Base-by-base conservation (phyloP, 1,140 invertebrate genomes). In the Penaeus vannamei region DNA sequence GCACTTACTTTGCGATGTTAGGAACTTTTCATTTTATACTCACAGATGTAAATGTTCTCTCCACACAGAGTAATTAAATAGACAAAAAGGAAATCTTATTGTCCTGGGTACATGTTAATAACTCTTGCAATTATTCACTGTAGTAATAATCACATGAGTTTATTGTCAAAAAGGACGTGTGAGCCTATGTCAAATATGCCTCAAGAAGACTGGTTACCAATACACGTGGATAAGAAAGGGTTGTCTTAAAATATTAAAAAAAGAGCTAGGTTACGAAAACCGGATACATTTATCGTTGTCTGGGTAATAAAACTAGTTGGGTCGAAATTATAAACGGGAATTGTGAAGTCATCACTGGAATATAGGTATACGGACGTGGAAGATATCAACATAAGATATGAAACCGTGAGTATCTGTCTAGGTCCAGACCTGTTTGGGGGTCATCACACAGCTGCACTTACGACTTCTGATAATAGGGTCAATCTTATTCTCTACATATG, bases 1-100 rank as follows among this genome's bases (percentile, higher is more conserved):
- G 87, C 87, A 89, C 87, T 89, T 89, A 85, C 87, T 89, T 89
- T 89, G 87, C 84, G 87, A 89, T 89, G 87, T 89, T 89, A 89
- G 87, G 87, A 89, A 89, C 87, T 89, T 81, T 82, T 89, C 87
- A 89, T 89, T 84, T 87, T 77, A 87, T 89, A 89, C 87, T 89
- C 87, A 89, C 87, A 89, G 82, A 89, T 89, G 87, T 83, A 77
- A 89, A 82, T 89, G 87, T 89, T 89, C 82, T 89, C 82, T 89
- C 87, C 83, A 89, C 72, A 84, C 61, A 89, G 87, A 89, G 84
- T 72, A 84, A 42, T 89, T 76, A 89, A 79, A 89, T 46, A 79
- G 66, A 89, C 82, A 89, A 89, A 89, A 84, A 89, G 64, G 61
- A 29, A 82, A 62, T 36, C 42, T 89, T 89, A 83, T 88, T 87